Evolutionary conservation across 2,113 vertebrate genomes (phyloP).

Genomic region (Cyanoliseus patagonus): DNA sequence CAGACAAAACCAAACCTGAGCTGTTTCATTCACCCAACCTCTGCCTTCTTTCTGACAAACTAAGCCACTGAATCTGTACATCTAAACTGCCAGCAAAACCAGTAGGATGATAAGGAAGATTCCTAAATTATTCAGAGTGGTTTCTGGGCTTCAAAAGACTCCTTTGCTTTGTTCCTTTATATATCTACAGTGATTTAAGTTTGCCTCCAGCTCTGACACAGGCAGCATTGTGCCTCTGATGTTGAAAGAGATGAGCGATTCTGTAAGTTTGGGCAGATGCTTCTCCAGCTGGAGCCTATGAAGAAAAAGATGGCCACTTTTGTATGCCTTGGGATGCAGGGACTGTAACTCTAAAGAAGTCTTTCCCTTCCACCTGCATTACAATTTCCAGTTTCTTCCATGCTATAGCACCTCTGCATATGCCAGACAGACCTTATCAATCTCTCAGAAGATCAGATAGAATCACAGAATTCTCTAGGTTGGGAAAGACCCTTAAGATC

Average conservation of each 20-base stretch:
- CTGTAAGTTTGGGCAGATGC: neutral
- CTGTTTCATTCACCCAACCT: neutral
- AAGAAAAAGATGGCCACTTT: neutral
- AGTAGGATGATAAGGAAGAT: slow-evolving; percentile 41
- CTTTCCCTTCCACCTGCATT: neutral
- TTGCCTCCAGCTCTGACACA: slow-evolving; percentile 41
- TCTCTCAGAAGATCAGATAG: neutral
- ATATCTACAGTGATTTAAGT: slow-evolving; percentile 46
- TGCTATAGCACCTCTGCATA: neutral
- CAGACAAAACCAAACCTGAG: neutral
- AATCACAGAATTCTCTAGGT: neutral
- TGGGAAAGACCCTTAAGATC: neutral
- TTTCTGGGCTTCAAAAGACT: slow-evolving; percentile 62
- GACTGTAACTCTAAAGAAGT: neutral
- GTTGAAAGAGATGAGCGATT: neutral
- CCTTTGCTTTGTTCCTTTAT: slow-evolving; percentile 62
- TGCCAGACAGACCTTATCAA: neutral
- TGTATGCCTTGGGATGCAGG: neutral
- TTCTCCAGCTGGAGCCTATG: neutral
- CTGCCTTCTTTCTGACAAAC: neutral
- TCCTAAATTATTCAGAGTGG: slow-evolving; percentile 63
- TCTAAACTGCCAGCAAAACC: slow-evolving; percentile 30
- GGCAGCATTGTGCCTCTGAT: slow-evolving; percentile 34
- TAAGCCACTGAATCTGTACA: slow-evolving; percentile 5
- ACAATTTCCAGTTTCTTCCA: neutral